Conservation (phyloP, 2,797 vertebrate genomes). For the Naso thynnoides region DNA sequence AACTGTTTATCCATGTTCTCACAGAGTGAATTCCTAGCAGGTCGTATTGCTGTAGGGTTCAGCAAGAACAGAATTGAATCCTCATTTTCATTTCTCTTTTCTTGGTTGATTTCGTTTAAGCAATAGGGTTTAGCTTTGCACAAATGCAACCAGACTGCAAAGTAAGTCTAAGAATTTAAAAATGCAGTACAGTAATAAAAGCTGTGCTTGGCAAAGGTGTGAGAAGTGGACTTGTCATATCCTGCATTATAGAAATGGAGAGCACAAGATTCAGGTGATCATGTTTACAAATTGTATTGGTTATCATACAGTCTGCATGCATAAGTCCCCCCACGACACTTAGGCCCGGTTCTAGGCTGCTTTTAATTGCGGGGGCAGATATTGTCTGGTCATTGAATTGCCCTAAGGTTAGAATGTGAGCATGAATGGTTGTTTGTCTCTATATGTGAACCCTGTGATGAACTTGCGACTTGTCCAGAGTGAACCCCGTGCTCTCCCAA, state of each 20-base stretch:
- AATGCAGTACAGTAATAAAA: background rate
- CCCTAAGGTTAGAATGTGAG: too few species aligned
- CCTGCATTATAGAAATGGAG: background rate
- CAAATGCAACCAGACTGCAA: constrained; percentile 17
- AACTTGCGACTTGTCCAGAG: too few species aligned
- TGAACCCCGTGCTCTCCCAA: too few species aligned
- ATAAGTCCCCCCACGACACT: too few species aligned
- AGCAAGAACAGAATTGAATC: constrained; percentile 12
- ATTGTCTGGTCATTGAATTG: too few species aligned
- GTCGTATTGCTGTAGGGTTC: background rate
- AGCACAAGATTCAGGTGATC: background rate
- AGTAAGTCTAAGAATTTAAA: constrained; percentile 10
- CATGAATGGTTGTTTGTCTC: too few species aligned
- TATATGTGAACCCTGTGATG: too few species aligned
- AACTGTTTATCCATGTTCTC: constrained; percentile 5
- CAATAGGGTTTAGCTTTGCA: constrained; percentile 17
- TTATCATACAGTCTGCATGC: constrained; percentile 5
- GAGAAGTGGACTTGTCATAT: background rate
- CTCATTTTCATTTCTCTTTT: background rate
- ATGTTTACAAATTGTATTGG: background rate
- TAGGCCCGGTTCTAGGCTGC: too few species aligned
- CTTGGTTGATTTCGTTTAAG: background rate
- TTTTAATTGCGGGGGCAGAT: too few species aligned
- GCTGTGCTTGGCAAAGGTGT: background rate
- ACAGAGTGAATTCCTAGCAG: background rate